Base-by-base conservation (phyloP, 1,140 invertebrate genomes). In the Bombus terrestris region DNA sequence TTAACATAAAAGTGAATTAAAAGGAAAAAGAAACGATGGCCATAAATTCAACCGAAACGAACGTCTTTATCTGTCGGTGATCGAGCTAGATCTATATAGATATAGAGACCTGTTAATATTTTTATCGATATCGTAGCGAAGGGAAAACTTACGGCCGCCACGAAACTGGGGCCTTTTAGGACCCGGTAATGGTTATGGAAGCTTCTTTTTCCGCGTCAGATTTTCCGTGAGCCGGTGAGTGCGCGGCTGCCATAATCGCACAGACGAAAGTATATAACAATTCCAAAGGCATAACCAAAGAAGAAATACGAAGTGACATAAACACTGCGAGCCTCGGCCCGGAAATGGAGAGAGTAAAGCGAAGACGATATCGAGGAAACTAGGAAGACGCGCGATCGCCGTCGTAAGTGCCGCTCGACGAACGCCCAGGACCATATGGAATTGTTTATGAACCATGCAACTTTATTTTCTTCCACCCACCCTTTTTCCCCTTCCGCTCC, bases 151-250 rank as follows among this genome's bases (percentile, higher is more conserved):
- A 83, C 88, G 80, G 90, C 83, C 87, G 81, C 81, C 76, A 32
- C 35, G 68, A 88, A 91, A 88, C 64, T 81, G 84, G 75, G 90
- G 91, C 90, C 89, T 93, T 93, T 89, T 91, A 89, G 86, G 85
- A 82, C 74, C 66, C 82, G 89, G 93, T 80, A 93, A 94, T 84
- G 90, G 89, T 94, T 93, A 93, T 93, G 89, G 89, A 89, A 88
- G 66, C 59, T 64, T 64, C 84, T 57, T 18, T 59, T 22, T 57
- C 43, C 39, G 12, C 81, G 78, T 82, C 66, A 71, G 78, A 76
- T 57, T 77, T 74, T 13, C 72, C 47, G 25, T 22, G 71, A 28
- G 47, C n/a, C 10, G 35, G 22, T 71, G 62, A 28, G n/a, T n/a
- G 69, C 37, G 1, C 81, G 89, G 85, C 75, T 83, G 82, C 82